Evolutionary conservation across 2,113 vertebrate species (phyloP), one percentile per base, ranked within the genome.

Genomic region (Sylvietta virens): DNA sequence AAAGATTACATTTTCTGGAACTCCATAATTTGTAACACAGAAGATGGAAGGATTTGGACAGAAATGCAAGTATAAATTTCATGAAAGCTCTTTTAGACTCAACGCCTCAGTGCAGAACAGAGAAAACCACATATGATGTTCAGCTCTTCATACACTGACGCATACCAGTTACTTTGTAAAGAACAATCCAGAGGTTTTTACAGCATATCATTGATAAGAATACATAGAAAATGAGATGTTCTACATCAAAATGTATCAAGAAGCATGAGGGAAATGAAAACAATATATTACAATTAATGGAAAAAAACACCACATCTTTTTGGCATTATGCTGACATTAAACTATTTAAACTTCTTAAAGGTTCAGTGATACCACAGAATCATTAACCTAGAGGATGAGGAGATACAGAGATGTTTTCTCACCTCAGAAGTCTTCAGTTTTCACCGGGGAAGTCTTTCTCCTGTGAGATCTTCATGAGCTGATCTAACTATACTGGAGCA

Each of bases 61-160:
- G 42, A 86, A 30, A 48, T 24, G 54, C 39, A 88, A 92, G 15
- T 11, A 1, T 51, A 39, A 92, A 88, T 37, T 71, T 77, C 69
- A 86, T 51, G 57, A 87, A 91, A 58, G 14, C 35, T 76, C 45
- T 60, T 15, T 72, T 40, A 51, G 23, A 47, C 7, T 58, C 24
- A 84, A 18, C 3, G 84, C 35, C 22, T 51, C 60, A 20, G 7
- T n/a, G 57, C 31, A 66, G 50, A 81, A 78, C n/a, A 70, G 28
- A 60, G 30, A 84, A 88, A 86, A 60, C 6, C 6, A 62, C 0
- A 0, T 33, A 26, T 2, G 11, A 79, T 11, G 16, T 77, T 64
- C 71, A 33, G 7, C 0, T 2, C 15, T 40, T 62, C 23, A 11
- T 26, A 76, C 15, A 61, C 5, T 54, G 51, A 47, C 0, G 0